Conservation (phyloP, 2,888 invertebrate genomes). For the Lasioglossum morio region DNA sequence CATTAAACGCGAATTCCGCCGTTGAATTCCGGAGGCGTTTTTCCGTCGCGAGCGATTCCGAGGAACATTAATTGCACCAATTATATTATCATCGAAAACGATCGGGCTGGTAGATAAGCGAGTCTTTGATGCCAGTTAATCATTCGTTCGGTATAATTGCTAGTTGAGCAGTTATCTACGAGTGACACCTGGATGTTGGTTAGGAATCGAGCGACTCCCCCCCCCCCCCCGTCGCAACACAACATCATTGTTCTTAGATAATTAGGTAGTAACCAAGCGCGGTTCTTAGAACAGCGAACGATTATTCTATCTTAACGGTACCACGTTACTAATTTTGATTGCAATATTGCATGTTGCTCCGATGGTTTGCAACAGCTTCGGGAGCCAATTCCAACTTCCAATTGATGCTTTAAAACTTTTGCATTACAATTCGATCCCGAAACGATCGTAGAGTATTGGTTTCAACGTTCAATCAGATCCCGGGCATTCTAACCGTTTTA, state of each 20-base stretch:
- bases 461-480: background rate
- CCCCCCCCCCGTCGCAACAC: background rate
- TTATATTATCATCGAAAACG: slow-evolving; percentile 1
- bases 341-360: background rate
- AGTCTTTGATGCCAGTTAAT: background rate
- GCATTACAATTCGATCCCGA: background rate
- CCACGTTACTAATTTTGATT: slow-evolving; percentile 1
- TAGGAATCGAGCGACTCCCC: background rate
- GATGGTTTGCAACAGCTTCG: background rate
- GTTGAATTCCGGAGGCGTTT: background rate
- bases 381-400: background rate
- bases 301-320: background rate
- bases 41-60: background rate
- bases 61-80: slow-evolving; percentile 3
- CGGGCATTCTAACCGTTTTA: background rate
- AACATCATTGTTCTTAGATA: background rate
- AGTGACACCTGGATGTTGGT: slow-evolving; percentile 14
- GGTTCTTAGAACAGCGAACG: background rate
- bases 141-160: slow-evolving; percentile 2
- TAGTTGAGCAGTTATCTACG: background rate
- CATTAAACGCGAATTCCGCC: background rate
- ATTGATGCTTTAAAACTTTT: background rate
- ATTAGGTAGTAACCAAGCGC: background rate
- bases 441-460: background rate
- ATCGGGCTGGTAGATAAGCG: slow-evolving; percentile 2